phyloP scores from a whole-genome alignment of 2,797 vertebrate species.

The Australoheros facetus region DNA sequence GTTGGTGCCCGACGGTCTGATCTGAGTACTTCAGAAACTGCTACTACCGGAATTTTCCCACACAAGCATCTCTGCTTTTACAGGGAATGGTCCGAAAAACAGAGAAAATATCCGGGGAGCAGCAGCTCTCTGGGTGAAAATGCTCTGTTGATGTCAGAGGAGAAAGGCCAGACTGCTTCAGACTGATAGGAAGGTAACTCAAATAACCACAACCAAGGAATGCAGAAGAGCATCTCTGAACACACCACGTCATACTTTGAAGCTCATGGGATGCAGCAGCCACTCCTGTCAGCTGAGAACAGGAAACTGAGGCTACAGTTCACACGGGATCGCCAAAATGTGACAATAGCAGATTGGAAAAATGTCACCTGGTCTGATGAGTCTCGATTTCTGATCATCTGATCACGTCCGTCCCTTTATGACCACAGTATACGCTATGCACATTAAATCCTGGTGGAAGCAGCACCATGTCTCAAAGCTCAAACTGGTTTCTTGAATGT shows the following conservation, averaged over 20 bases:
- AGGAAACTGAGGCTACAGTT: fast-evolving
- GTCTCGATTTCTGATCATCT: not conserved
- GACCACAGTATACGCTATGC: too few species aligned
- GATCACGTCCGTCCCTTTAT: too few species aligned
- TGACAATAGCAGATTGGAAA: not conserved
- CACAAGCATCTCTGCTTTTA: fast-evolving
- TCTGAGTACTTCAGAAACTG: not conserved
- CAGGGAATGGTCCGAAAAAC: not conserved
- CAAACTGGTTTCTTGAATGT: too few species aligned
- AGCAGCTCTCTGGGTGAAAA: too few species aligned
- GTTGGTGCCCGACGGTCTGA: too few species aligned
- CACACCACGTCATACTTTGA: not conserved
- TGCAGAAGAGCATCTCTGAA: not conserved
- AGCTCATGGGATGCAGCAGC: not conserved
- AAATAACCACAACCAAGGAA: not conserved
- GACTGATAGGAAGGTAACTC: too few species aligned
- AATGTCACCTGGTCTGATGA: not conserved
- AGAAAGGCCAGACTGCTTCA: too few species aligned
- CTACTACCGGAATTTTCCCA: not conserved
- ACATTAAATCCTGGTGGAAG: too few species aligned
- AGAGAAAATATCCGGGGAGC: not conserved
- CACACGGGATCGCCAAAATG: fast-evolving
- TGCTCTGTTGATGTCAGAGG: too few species aligned
- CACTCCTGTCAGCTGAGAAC: not conserved
- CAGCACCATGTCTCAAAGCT: too few species aligned